Evolutionary conservation across 2,888 invertebrate genomes (phyloP).

Genomic region (Trachelus stipa): DNA sequence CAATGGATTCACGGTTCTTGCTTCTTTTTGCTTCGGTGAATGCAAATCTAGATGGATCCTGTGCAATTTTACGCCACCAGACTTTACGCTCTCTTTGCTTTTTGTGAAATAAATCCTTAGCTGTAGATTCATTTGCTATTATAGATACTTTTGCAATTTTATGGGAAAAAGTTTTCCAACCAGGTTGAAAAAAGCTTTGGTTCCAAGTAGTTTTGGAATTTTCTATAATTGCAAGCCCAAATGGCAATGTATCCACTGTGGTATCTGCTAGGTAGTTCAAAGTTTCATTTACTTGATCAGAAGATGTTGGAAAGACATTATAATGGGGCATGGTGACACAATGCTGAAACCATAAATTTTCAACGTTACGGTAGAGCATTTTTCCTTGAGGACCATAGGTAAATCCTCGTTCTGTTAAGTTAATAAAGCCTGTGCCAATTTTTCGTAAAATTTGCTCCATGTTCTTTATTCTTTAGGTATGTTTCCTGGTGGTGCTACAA

Average conservation of each 20-base stretch:
- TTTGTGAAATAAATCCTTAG: slow-evolving; percentile 77
- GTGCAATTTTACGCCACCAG: slow-evolving; percentile 85
- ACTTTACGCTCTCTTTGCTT: slow-evolving; percentile 82
- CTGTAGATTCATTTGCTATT: slow-evolving; percentile 56
- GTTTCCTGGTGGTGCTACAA: slow-evolving; percentile 90
- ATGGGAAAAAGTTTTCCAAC: slow-evolving; percentile 34
- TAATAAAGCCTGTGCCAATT: slow-evolving; percentile 47
- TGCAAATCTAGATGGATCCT: slow-evolving; percentile 75
- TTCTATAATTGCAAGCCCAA: slow-evolving; percentile 51
- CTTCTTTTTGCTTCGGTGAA: slow-evolving; percentile 71
- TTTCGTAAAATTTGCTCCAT: slow-evolving; percentile 43
- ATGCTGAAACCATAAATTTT: slow-evolving; percentile 70
- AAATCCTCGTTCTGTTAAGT: slow-evolving; percentile 45
- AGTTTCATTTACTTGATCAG: slow-evolving; percentile 39
- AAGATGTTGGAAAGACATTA: slow-evolving; percentile 64
- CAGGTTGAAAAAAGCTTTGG: slow-evolving; percentile 26
- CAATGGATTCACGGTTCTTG: slow-evolving; percentile 67
- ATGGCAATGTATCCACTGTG: slow-evolving; percentile 41
- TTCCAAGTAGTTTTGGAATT: slow-evolving; percentile 49
- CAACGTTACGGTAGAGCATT: slow-evolving; percentile 70
- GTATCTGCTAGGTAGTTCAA: slow-evolving; percentile 35
- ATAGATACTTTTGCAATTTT: slow-evolving; percentile 46
- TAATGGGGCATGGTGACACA: slow-evolving; percentile 68
- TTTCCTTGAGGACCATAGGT: slow-evolving; percentile 68
- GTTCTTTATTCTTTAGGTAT: slow-evolving; percentile 41